Base-by-base conservation (phyloP, 2,113 vertebrate species). In the Colinus virginianus region DNA sequence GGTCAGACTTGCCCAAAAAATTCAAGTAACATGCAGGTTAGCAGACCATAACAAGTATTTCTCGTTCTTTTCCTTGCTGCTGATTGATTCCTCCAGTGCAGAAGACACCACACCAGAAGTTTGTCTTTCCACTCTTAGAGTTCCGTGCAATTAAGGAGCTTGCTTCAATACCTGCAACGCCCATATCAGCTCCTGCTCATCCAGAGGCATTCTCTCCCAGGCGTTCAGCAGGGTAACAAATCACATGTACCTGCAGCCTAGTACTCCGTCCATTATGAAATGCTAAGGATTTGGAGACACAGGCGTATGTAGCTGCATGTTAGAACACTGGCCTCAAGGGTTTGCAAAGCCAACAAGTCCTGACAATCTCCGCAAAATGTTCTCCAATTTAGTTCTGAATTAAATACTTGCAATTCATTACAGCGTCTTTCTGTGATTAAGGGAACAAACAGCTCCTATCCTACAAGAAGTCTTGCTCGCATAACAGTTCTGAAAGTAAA, bases 291-390 rank as follows among this genome's bases (percentile, higher is more conserved):
- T 90, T 94, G 84, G 63, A 97, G 79, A 83, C 87, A 75, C 17
- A 5, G 68, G 83, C 20, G 12, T 56, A 58, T n/a, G 32, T 15
- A 85, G 79, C 90, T 78, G 76, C 81, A 6, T 62, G 84, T 94
- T 84, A 84, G 87, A 95, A 93, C 71, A 1, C 34, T 5, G 28
- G 85, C 87, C 90, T 90, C 63, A 58, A 88, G 79, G 85, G 87
- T 95, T 86, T 96, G 75, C 56, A 83, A 76, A 96, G 40, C 32
- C 92, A 96, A 89, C 95, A 95, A 95, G 94, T 96, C 91, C 88
- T 36, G 53, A 95, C 84, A 97, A 48, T 86, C 58, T 88, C 91
- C 80, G 87, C 61, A 90, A 93, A 88, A 95, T 8, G 76, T 56
- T 80, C 90, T 96, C 92, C 90, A 93, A 93, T 86, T 94, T 88